These are phyloP conservation scores for Glaucopsyche alexis DNA, from an alignment of 2,888 invertebrate genomes.

Conservation along the genomic window DNA sequence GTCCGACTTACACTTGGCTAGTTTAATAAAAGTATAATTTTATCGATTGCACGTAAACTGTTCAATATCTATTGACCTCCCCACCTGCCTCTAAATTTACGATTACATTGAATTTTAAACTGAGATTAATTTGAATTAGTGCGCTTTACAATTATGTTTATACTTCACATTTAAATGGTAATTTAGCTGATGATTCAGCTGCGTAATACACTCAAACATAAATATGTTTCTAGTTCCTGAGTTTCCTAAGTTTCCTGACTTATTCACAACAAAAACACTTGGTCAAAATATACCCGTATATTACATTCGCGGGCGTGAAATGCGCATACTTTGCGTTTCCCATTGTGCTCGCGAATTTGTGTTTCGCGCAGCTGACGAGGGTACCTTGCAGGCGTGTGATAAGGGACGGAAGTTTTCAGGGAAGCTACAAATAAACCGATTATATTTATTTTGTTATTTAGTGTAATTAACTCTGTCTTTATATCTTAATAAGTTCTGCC, in stretches of 20 bases:
- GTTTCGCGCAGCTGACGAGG: conserved; percentile 13
- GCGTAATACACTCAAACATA: too few species aligned
- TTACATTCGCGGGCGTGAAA: background rate
- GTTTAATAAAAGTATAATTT: too few species aligned
- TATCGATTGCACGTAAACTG: too few species aligned
- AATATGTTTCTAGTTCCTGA: background rate
- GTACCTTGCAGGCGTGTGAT: conserved; percentile 7
- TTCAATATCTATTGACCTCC: too few species aligned
- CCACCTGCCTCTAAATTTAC: too few species aligned
- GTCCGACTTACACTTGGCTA: too few species aligned
- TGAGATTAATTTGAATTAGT: background rate
- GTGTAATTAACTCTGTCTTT: background rate
- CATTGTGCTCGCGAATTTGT: background rate
- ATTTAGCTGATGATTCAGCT: too few species aligned
- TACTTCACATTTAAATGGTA: too few species aligned
- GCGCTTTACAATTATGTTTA: too few species aligned
- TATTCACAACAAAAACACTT: background rate
- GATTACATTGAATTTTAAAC: too few species aligned
- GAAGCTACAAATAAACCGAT: conserved; percentile 2
- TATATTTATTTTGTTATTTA: background rate
- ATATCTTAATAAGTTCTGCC: background rate
- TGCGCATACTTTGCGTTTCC: conserved; percentile 5
- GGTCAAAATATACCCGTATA: conserved; percentile 5
- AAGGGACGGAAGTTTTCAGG: background rate
- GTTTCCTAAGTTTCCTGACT: background rate